phyloP scores from a whole-genome alignment of 2,113 vertebrate genomes.

The Stomatorhinus ivindoensis region DNA sequence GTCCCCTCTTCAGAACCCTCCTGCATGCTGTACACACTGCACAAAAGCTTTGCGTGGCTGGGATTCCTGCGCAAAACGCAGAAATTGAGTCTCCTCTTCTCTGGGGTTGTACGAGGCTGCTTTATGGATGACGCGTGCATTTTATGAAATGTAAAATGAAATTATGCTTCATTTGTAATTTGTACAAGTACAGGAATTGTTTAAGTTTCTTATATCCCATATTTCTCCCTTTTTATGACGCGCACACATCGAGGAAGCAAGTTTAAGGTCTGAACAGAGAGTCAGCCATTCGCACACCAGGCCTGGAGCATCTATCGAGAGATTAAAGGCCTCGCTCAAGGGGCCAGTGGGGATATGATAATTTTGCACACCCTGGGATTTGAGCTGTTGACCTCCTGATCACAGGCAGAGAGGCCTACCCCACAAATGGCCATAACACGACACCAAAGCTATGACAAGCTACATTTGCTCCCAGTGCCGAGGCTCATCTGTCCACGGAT shows the following conservation, averaged over 20 bases:
- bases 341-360: not conserved
- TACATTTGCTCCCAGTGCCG: not conserved
- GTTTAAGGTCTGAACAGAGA: not conserved
- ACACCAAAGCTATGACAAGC: not conserved
- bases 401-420: not conserved
- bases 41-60: not conserved
- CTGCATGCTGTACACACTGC: not conserved
- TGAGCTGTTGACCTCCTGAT: not conserved
- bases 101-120: not conserved
- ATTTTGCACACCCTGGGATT: not conserved
- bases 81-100: not conserved
- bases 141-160: not conserved
- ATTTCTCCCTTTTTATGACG: not conserved
- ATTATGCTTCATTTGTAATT: not conserved
- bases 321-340: not conserved
- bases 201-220: not conserved
- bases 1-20: not conserved
- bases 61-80: not conserved
- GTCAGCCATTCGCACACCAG: not conserved
- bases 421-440: not conserved
- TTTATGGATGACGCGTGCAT: not conserved
- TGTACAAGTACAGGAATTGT: not conserved
- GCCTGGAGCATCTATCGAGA: not conserved
- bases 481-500: not conserved
- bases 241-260: not conserved